Evolutionary conservation across 2,113 vertebrate species (phyloP).

Genomic region (Neolamprologus falcicula): DNA sequence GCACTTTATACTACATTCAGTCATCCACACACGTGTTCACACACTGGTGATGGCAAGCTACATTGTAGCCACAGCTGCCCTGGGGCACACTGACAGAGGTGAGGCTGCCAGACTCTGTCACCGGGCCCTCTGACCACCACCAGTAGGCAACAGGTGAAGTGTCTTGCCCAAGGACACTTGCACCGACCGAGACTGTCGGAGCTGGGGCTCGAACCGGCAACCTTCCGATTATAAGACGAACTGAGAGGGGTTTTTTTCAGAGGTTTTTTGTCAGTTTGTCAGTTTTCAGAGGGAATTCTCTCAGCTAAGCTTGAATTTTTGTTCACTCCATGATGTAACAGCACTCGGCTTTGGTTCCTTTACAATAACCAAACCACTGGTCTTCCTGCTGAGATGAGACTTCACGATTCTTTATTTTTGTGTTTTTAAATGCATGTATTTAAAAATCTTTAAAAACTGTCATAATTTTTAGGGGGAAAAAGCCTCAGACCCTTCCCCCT

Average conservation of each 20-base stretch:
- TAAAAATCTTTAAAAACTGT: background rate
- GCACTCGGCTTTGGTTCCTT: background rate
- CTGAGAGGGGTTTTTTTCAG: background rate
- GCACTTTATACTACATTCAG: rapidly evolving
- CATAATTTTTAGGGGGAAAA: background rate
- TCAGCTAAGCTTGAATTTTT: background rate
- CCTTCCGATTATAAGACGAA: rapidly evolving
- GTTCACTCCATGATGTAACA: background rate
- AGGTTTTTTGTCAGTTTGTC: rapidly evolving
- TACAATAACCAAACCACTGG: background rate
- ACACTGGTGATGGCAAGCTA: background rate
- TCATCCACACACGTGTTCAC: background rate
- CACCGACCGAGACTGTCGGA: background rate
- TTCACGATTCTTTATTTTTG: background rate
- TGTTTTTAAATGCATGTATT: background rate
- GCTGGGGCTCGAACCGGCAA: background rate
- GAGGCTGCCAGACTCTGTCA: background rate
- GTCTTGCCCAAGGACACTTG: background rate
- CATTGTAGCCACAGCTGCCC: background rate
- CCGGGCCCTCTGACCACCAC: background rate
- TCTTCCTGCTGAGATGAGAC: background rate
- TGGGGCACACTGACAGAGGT: rapidly evolving
- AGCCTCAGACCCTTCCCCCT: background rate
- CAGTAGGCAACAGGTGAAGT: background rate
- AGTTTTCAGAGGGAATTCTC: background rate